Evolutionary conservation across 1,140 invertebrate species (phyloP), one percentile per base, ranked within the genome.

Genomic region (Zaprionus capensis): DNA sequence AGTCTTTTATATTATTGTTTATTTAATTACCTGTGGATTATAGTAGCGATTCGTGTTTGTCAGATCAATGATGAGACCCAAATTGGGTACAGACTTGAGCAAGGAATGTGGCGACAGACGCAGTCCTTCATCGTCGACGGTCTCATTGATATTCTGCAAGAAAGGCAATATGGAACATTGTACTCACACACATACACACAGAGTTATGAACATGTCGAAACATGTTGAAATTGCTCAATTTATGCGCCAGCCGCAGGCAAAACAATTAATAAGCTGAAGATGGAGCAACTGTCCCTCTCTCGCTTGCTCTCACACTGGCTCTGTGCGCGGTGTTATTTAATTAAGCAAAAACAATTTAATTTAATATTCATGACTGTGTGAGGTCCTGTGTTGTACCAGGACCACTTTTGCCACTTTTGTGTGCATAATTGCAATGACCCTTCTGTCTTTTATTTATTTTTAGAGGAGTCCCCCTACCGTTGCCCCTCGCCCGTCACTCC

Each of bases 1-100:
- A 41, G 38, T 41, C n/a, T 15, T 22, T 38, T 57, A 22, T 3
- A 63, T 49, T 22, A 24, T 22, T n/a, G n/a, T 20, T 57, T 34
- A 34, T 34, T 5, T 5, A 79, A 92, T 93, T 93, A 94, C 95
- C 72, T 93, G 66, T 24, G 88, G 87, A 76, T 94, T 88, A 86
- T 96, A 96, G 87, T 96, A 96, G 57, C 95, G 94, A 44, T 77
- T 84, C 0, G 96, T 96, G 76, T 95, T 95, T 28, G 96, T 96
- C 55, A 96, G 88, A 86, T 96, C 96, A 46, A 96, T 94, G 26
- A 96, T 93, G 41, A 94, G 91, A 59, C 95, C 95, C 41, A 96
- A 82, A 56, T 94, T 93, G 11, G 95, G 94, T 55, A 94, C 92
- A 46, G 90, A 81, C 46, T 94, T 81, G 71, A 95, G 79, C 44